Conservation (phyloP, 2,113 vertebrate species). For the Martes martes region DNA sequence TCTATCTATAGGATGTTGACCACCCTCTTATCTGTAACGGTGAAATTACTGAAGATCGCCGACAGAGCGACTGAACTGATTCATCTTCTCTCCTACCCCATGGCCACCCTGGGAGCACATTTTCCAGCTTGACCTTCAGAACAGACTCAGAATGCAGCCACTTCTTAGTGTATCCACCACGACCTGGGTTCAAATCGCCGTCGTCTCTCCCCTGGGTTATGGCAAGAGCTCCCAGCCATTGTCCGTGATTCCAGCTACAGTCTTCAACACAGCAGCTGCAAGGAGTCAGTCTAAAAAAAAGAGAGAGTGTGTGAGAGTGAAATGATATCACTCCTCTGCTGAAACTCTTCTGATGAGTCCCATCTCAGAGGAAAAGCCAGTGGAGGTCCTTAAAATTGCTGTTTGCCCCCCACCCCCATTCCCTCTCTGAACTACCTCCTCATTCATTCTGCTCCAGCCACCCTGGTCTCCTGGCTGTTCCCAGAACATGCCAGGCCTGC, state of each 20-base stretch:
- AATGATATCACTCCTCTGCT: background rate
- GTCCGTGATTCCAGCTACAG: background rate
- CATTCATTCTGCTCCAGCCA: background rate
- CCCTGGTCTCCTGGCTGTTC: background rate
- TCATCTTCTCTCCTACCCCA: background rate
- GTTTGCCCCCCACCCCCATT: fast-evolving
- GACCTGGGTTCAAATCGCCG: background rate
- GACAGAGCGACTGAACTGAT: too few species aligned
- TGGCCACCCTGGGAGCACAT: background rate
- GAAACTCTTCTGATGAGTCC: too few species aligned
- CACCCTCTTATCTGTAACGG: background rate
- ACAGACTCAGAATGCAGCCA: background rate
- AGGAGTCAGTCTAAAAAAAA: background rate
- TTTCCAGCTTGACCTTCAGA: background rate
- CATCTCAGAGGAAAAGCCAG: background rate
- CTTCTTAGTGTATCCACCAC: background rate
- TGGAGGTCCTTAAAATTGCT: background rate
- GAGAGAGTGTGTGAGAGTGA: background rate
- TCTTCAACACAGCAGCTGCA: background rate
- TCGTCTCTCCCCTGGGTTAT: background rate
- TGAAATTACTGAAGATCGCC: background rate
- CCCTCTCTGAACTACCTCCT: background rate
- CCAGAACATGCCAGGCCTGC: background rate
- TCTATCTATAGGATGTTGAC: background rate
- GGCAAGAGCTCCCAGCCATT: background rate